Evolutionary conservation across 2,797 vertebrate species (phyloP).

Genomic region (Molossus molossus): DNA sequence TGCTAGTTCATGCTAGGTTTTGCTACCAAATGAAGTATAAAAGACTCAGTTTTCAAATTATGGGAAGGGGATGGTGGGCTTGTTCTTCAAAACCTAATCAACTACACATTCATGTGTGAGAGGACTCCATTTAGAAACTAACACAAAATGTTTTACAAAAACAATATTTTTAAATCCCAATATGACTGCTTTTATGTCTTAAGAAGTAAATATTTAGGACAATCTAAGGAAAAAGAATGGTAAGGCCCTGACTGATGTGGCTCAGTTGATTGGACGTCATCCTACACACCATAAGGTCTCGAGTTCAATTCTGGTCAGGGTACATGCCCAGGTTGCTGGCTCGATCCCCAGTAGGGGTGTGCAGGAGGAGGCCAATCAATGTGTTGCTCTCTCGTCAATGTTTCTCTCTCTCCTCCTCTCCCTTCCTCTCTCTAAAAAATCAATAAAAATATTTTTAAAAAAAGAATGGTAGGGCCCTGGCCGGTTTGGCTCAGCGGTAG

Average conservation of each 20-base stretch:
- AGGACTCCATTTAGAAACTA: constrained; percentile 62
- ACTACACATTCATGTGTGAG: background rate
- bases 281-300: too few species aligned
- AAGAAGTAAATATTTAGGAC: constrained; percentile 48
- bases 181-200: constrained; percentile 40
- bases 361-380: too few species aligned
- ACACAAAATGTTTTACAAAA: constrained; percentile 21
- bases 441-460: too few species aligned
- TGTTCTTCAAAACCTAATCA: constrained; percentile 63
- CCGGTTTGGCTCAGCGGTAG: too few species aligned
- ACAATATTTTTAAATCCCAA: constrained; percentile 50
- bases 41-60: constrained; percentile 61
- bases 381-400: too few species aligned
- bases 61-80: background rate
- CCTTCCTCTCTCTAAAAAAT: too few species aligned
- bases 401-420: too few species aligned
- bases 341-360: too few species aligned
- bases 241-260: background rate
- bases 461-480: too few species aligned
- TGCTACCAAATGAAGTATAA: constrained; percentile 54
- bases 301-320: too few species aligned
- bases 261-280: too few species aligned
- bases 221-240: background rate
- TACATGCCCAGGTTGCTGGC: too few species aligned
- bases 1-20: background rate